A percentile compares a stretch with the other conserved stretches of the same genome.
These are phyloP conservation scores for Xiphophorus maculatus DNA, from an alignment of 2,113 vertebrate genomes.

Conservation along the genomic window DNA sequence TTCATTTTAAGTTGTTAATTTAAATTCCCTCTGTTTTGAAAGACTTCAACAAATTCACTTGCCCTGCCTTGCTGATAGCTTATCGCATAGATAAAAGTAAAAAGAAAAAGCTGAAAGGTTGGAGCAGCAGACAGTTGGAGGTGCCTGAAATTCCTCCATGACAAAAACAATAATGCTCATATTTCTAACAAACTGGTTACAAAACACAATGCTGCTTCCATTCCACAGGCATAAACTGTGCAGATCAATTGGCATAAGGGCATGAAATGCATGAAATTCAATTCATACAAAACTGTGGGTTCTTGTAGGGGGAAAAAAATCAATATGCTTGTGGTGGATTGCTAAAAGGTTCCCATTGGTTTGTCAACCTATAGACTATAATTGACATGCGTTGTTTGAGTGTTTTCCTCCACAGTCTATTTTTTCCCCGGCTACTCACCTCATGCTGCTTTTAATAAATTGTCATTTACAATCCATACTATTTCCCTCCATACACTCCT, in stretches of 20 bases:
- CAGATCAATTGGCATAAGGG: constrained; percentile 5
- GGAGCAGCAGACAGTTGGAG: constrained; percentile 35
- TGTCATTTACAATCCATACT: constrained; percentile 58
- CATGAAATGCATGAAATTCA: constrained; percentile 3
- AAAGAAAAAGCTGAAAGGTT: constrained; percentile 16
- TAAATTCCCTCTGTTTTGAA: constrained; percentile 10
- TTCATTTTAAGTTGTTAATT: background rate
- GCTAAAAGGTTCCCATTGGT: background rate
- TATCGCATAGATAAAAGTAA: constrained; percentile 16
- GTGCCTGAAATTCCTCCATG: constrained; percentile 27
- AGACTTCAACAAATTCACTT: constrained; percentile 7
- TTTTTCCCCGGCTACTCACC: constrained; percentile 17
- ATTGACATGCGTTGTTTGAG: background rate
- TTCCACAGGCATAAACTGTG: background rate
- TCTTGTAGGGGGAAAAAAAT: constrained; percentile 17
- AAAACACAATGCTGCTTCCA: constrained; percentile 24
- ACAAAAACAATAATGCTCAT: constrained; percentile 33
- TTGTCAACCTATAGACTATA: background rate
- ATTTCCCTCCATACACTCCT: constrained; percentile 25
- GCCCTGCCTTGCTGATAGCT: background rate
- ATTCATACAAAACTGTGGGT: constrained; percentile 20
- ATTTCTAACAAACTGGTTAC: constrained; percentile 25
- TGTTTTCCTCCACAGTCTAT: constrained; percentile 21
- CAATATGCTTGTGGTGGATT: constrained; percentile 19
- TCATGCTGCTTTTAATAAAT: constrained; percentile 55